Evolutionary conservation across 2,797 vertebrate species (phyloP).

Genomic region (Pseudocheirus occidentalis): DNA sequence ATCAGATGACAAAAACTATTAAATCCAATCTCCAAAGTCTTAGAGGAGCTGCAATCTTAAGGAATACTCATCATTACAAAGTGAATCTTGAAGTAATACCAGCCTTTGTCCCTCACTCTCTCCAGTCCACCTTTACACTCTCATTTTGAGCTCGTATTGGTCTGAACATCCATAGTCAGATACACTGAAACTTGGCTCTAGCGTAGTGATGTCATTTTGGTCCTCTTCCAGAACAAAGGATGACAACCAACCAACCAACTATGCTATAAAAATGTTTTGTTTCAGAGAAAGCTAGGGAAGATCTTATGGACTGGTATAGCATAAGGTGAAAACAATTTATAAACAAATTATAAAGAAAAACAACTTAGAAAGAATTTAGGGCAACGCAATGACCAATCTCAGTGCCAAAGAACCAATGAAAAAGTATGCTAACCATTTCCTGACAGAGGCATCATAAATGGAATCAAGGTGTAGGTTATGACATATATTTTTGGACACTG

Average conservation of each 20-base stretch:
- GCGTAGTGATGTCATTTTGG: too few relatives aligned
- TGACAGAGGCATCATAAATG: not conserved
- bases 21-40: not conserved
- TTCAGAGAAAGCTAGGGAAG: not conserved
- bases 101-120: not conserved
- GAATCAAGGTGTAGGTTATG: not conserved
- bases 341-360: not conserved
- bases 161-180: too few relatives aligned
- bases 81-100: not conserved
- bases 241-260: too few relatives aligned
- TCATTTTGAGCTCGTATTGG: too few relatives aligned
- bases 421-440: not conserved
- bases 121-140: not conserved
- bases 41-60: not conserved
- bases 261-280: not conserved
- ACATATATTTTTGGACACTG: not conserved
- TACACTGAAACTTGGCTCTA: too few relatives aligned
- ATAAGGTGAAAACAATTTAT: not conserved
- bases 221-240: too few relatives aligned
- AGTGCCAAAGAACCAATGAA: not conserved
- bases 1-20: not conserved
- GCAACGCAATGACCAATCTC: not conserved
- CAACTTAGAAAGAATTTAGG: not conserved
- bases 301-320: not conserved
- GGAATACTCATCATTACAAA: not conserved